Percentiles rank a stretch among this genome's conserved stretches.
Conservation (phyloP, 2,888 invertebrate species). For the Actias luna region DNA sequence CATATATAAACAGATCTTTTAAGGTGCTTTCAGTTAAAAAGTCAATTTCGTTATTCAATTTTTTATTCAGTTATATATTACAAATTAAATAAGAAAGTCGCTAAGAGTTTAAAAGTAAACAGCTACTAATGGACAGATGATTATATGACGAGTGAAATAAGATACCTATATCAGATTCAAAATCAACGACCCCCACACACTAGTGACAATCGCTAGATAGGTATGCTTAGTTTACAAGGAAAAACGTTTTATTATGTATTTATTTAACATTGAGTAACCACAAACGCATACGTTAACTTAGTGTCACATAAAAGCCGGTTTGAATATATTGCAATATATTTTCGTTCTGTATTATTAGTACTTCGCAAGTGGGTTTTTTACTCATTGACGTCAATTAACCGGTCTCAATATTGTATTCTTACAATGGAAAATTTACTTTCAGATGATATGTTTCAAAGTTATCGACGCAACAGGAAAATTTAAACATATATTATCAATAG, state of each 20-base stretch:
- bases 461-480: neutral
- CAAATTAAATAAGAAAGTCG: too few relatives aligned
- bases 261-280: neutral
- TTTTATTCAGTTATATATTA: too few relatives aligned
- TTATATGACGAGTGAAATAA: too few relatives aligned
- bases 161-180: too few relatives aligned
- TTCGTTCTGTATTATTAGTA: neutral
- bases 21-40: too few relatives aligned
- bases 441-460: neutral
- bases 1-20: too few relatives aligned
- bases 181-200: too few relatives aligned
- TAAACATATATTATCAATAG: neutral
- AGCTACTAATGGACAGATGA: too few relatives aligned
- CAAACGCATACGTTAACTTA: neutral
- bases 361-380: conserved; percentile 8
- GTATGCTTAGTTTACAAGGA: neutral
- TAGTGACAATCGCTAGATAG: too few relatives aligned
- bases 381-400: conserved; percentile 7
- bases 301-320: neutral
- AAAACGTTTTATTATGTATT: neutral
- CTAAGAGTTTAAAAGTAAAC: too few relatives aligned
- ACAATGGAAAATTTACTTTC: conserved; percentile 3
- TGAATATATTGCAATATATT: neutral
- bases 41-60: too few relatives aligned
- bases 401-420: neutral